Base-by-base conservation (phyloP, 2,797 vertebrate genomes). In the Fistularia tabacaria region DNA sequence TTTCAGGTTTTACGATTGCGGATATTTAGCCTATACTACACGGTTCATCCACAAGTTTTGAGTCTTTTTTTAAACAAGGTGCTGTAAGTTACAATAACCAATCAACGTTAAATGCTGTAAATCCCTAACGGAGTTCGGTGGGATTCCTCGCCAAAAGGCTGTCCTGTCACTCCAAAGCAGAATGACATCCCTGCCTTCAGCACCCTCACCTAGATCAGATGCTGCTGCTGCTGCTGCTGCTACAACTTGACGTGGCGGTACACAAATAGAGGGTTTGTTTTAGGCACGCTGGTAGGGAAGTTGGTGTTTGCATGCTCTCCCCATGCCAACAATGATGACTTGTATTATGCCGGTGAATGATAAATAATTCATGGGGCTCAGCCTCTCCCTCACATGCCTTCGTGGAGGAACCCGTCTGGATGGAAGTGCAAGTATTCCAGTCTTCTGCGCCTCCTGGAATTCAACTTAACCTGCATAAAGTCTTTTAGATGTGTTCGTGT, bases 311-410 rank as follows among this genome's bases (percentile, higher is more conserved):
- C 64, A 69, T 51, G 61, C 62, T 58, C 54, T 59, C 13, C n/a
- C 12, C 6, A 10, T 63, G 68, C 64, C 69, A 72, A 51, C 53
- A 11, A 60, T 58, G 57, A 70, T 75, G 68, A 73, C 66, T 80
- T 54, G 68, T 76, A 59, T 67, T 57, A 59, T 81, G 63, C 64
- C 62, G 65, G 74, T 74, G 72, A 81, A 76, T 73, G 6, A 73
- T 89, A 54, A 82, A 84, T 88, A 71, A 87, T 87, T 85, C 66
- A 88, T 66, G 1, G 54, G 51, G 59, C 42, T 46, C 42, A 53
- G 51, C 55, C 77, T 67, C 51, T 54, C 44, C 52, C 44, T 0
- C 36, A 48, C 64, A 52, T 71, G 58, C 51, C 57, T 36, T 67
- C n/a, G 45, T 65, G 36, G 46, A 64, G 14, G 57, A 13, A 38